These are phyloP conservation scores for Danionella cerebrum DNA, from an alignment of 2,113 vertebrate genomes.

Conservation along the genomic window DNA sequence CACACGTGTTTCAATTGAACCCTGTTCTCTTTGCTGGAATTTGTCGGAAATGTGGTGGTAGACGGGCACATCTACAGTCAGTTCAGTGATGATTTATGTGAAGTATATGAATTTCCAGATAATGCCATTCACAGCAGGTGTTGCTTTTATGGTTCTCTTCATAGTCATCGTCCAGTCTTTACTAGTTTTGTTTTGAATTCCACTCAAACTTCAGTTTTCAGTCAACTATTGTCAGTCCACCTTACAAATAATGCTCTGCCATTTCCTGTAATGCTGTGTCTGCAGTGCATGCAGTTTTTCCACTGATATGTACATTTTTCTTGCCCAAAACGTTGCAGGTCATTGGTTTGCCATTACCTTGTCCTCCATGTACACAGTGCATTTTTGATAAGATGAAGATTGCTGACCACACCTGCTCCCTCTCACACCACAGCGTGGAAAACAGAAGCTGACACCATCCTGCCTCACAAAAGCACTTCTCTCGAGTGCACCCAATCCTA, in stretches of 20 bases:
- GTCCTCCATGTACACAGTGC: background rate
- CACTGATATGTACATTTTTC: background rate
- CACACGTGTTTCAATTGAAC: too few species aligned
- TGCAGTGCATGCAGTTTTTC: background rate
- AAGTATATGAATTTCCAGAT: too few species aligned
- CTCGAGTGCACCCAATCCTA: background rate
- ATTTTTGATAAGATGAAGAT: conserved; percentile 9
- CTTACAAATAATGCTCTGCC: background rate
- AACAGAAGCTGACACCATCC: background rate
- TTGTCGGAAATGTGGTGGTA: too few species aligned
- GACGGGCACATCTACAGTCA: too few species aligned
- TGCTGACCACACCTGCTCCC: conserved; percentile 11
- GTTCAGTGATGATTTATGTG: too few species aligned
- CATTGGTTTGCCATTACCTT: background rate
- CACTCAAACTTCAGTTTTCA: background rate
- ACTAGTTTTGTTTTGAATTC: background rate
- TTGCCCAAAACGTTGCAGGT: background rate
- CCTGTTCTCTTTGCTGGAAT: too few species aligned
- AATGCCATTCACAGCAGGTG: too few species aligned
- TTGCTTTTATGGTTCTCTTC: too few species aligned
- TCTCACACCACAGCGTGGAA: background rate
- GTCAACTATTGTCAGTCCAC: background rate
- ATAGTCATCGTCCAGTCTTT: too few species aligned
- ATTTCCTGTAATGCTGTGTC: background rate
- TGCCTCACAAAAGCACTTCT: conserved; percentile 1